phyloP scores from a whole-genome alignment of 2,113 vertebrate species.

The Xiphophorus maculatus region DNA sequence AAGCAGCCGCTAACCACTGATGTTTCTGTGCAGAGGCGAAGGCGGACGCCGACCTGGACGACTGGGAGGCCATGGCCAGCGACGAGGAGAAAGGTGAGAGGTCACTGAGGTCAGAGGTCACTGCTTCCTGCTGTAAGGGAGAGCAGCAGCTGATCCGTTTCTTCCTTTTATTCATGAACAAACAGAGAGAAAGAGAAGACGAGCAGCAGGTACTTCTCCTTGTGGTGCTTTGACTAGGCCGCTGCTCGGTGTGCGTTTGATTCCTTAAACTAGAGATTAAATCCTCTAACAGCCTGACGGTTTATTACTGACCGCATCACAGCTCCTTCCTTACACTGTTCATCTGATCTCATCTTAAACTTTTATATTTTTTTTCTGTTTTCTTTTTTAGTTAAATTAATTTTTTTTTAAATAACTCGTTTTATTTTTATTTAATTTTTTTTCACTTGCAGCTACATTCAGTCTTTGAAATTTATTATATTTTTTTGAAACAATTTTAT shows the following conservation, averaged over 20 bases:
- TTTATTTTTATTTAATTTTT: background rate
- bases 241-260: background rate
- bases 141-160: background rate
- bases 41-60: constrained; percentile 86
- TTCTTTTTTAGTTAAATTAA: too few species aligned
- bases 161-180: constrained; percentile 15
- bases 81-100: constrained; percentile 87
- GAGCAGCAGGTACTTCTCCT: constrained; percentile 23
- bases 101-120: too few species aligned
- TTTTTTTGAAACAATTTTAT: too few species aligned
- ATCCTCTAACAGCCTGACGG: too few species aligned
- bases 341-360: background rate
- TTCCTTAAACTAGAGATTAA: too few species aligned
- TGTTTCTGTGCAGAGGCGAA: constrained; percentile 70
- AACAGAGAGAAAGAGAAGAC: constrained; percentile 19
- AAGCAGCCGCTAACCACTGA: background rate
- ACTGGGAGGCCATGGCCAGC: constrained; percentile 97
- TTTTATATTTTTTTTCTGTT: too few species aligned
- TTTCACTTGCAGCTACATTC: background rate
- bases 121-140: background rate
- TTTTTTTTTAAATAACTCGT: background rate
- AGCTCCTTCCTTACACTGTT: background rate
- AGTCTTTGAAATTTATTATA: background rate
- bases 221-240: background rate
- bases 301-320: background rate